These are phyloP conservation scores for Electrophaes corylata DNA, from an alignment of 2,888 invertebrate species.

Conservation along the genomic window DNA sequence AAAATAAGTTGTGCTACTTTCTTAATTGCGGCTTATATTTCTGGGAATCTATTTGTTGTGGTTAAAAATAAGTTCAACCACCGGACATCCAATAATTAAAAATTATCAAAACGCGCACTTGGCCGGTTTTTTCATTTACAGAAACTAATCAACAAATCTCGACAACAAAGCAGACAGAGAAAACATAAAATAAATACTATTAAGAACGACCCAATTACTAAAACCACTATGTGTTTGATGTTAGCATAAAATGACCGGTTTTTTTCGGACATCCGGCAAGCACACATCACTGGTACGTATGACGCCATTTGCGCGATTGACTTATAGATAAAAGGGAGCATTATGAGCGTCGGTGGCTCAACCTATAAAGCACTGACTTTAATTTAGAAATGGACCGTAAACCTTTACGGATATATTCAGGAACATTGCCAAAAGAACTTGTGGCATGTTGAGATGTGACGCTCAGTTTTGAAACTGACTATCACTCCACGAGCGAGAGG, in stretches of 20 bases:
- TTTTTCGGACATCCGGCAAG: neutral
- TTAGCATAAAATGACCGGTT: neutral
- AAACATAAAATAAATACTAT: too few relatives aligned
- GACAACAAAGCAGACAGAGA: too few relatives aligned
- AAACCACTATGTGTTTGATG: neutral
- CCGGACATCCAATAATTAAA: too few relatives aligned
- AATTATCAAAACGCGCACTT: too few relatives aligned
- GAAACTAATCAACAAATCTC: too few relatives aligned
- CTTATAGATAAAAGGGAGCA: slow-evolving; percentile 51
- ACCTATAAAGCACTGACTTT: slow-evolving; percentile 52
- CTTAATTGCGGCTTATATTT: too few relatives aligned
- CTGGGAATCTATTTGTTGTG: too few relatives aligned
- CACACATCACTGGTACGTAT: slow-evolving; percentile 29
- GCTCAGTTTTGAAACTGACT: slow-evolving; percentile 3
- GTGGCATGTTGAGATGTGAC: neutral
- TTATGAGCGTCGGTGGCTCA: slow-evolving; percentile 45
- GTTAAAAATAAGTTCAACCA: too few relatives aligned
- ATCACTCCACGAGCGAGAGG: too few relatives aligned
- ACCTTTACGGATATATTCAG: slow-evolving; percentile 31
- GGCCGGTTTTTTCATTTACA: too few relatives aligned
- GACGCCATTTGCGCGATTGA: slow-evolving; percentile 51
- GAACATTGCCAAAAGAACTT: slow-evolving; percentile 20
- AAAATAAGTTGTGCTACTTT: neutral
- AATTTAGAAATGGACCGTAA: slow-evolving; percentile 54
- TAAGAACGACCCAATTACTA: too few relatives aligned